Conservation (phyloP, 35 echinoderm and acorn worm species). For the Ophiothrix spiculata region DNA sequence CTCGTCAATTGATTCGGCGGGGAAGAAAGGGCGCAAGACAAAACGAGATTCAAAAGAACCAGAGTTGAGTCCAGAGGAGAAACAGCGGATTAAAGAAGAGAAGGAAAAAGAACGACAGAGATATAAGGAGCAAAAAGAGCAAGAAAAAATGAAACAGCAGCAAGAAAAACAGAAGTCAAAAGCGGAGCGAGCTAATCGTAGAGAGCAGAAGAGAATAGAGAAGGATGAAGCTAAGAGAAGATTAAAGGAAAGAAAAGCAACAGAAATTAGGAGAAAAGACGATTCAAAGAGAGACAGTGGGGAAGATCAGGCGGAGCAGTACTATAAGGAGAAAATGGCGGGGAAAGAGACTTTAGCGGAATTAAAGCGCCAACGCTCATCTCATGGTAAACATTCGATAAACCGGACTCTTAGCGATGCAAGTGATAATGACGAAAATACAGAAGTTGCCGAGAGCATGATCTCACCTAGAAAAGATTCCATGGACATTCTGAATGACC, state of each 20-base stretch:
- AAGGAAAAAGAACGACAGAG: conserved; percentile 47
- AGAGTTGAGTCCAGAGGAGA: conserved; percentile 22
- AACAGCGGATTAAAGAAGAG: conserved; percentile 26
- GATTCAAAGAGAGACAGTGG: background rate
- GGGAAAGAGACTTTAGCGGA: conserved; percentile 51
- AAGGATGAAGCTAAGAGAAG: conserved; percentile 35
- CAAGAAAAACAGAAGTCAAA: conserved; percentile 44
- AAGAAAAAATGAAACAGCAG: conserved; percentile 23
- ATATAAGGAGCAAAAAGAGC: conserved; percentile 41
- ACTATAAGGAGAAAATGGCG: conserved; percentile 4
- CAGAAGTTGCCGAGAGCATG: background rate
- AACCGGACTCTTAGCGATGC: conserved; percentile 30
- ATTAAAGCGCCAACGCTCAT: conserved; percentile 51
- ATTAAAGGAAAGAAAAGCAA: conserved; percentile 7
- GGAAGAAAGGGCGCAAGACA: conserved; percentile 27
- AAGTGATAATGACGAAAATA: background rate
- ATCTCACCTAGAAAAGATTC: background rate
- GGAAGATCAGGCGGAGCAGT: conserved; percentile 10
- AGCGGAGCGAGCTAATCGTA: conserved; percentile 28
- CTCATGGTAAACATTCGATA: background rate
- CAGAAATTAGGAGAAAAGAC: background rate
- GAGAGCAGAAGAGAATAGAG: conserved; percentile 26
- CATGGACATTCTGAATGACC: conserved; percentile 28
- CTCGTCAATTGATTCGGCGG: background rate
- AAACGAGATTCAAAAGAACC: conserved; percentile 18